Percentiles rank a stretch among this genome's conserved stretches.
Conservation (phyloP, 2,888 invertebrate species). For the Luperina nickerlii region DNA sequence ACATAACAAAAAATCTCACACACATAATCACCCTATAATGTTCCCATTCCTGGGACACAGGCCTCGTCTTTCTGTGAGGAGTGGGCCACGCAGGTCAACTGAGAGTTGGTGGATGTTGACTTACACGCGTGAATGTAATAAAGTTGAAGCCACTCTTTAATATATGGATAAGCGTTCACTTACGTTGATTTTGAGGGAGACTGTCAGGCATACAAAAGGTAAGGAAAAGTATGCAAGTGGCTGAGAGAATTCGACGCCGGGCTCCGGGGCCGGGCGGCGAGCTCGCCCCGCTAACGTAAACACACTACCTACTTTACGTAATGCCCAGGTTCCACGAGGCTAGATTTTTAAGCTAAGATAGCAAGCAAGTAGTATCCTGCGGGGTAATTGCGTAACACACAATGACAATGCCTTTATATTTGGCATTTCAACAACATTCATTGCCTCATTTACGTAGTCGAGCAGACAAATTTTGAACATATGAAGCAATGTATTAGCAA, state of each 20-base stretch:
- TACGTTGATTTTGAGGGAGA: slow-evolving; percentile 48
- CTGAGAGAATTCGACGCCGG: slow-evolving; percentile 47
- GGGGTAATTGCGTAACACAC: background rate
- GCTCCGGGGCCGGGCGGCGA: slow-evolving; percentile 9
- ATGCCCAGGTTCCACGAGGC: background rate
- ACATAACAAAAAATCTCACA: background rate
- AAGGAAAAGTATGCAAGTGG: slow-evolving; percentile 51
- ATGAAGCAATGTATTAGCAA: too few species aligned
- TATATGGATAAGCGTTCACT: slow-evolving; percentile 46
- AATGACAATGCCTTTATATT: too few species aligned
- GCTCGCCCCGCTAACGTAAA: slow-evolving; percentile 51
- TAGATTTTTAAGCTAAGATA: background rate
- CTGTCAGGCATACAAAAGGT: slow-evolving; percentile 31
- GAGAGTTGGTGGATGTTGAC: background rate
- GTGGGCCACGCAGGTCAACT: background rate
- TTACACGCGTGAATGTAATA: slow-evolving; percentile 3
- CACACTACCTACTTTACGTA: slow-evolving; percentile 62
- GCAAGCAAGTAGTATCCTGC: background rate
- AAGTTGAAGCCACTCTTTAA: slow-evolving; percentile 18
- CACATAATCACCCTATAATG: background rate
- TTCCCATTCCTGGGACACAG: background rate
- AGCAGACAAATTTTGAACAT: background rate
- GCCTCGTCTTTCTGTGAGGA: background rate
- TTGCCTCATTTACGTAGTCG: too few species aligned
- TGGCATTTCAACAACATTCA: too few species aligned